A percentile compares a stretch with the other conserved stretches of the same genome.
phyloP scores from a whole-genome alignment of 2,888 invertebrate genomes.

The Electrophaes corylata region DNA sequence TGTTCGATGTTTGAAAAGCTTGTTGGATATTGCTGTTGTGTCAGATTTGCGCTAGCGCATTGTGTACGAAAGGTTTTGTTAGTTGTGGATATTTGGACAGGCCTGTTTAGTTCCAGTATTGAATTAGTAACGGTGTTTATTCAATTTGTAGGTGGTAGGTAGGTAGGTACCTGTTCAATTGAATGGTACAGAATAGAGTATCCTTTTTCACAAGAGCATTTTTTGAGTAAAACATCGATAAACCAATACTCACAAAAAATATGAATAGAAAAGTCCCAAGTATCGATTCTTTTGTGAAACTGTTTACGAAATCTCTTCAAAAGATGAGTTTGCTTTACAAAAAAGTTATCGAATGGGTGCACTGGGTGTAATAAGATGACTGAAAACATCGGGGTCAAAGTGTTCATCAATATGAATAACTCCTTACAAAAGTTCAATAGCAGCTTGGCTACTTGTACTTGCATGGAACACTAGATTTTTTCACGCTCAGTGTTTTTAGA shows the following conservation, averaged over 20 bases:
- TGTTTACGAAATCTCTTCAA: not conserved
- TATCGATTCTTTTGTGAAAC: not conserved
- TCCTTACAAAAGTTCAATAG: too few species aligned
- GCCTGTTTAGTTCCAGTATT: conserved; percentile 45
- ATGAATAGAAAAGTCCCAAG: not conserved
- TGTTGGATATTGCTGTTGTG: conserved; percentile 50
- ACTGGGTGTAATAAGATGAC: too few species aligned
- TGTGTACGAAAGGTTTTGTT: conserved; percentile 45
- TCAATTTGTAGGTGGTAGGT: conserved; percentile 26
- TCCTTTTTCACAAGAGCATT: conserved; percentile 22
- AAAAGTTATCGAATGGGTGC: not conserved
- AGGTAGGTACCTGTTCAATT: conserved; percentile 35
- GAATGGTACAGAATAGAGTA: conserved; percentile 28
- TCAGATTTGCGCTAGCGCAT: conserved; percentile 64
- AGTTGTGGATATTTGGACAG: conserved; percentile 53
- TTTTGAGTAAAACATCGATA: conserved; percentile 15
- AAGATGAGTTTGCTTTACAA: not conserved
- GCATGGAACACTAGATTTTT: too few species aligned
- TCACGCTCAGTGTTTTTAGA: too few species aligned
- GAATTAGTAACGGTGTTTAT: conserved; percentile 51
- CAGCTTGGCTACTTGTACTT: too few species aligned
- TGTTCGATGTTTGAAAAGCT: conserved; percentile 64
- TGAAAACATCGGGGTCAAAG: too few species aligned
- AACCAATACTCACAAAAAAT: conserved; percentile 6
- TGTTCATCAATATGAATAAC: too few species aligned